Percentiles rank a stretch among this genome's conserved stretches.
These are phyloP conservation scores for Trileptium ribeirensis DNA, from an alignment of 2,888 invertebrate species.

Conservation along the genomic window DNA sequence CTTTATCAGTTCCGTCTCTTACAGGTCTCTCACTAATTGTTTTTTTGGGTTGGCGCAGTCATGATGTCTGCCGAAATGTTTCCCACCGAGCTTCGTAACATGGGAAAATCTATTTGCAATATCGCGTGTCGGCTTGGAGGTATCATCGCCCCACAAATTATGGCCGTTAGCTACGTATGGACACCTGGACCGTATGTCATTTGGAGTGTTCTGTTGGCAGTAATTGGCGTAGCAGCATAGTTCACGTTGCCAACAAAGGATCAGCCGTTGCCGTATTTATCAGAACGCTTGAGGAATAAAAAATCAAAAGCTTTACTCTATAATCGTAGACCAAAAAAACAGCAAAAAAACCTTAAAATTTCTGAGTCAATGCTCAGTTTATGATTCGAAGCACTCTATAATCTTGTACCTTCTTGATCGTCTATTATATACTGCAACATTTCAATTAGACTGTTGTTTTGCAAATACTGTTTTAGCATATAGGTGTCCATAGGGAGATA, in stretches of 20 bases:
- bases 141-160: conserved; percentile 4
- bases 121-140: background rate
- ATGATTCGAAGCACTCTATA: too few species aligned
- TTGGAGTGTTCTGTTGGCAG: background rate
- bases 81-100: conserved; percentile 14
- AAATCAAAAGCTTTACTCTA: too few species aligned
- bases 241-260: conserved; percentile 5
- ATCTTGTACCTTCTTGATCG: too few species aligned
- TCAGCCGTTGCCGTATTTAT: conserved; percentile 11
- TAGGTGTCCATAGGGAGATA: too few species aligned
- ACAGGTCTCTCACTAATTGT: background rate
- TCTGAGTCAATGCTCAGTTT: too few species aligned
- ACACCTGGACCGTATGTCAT: background rate
- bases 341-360: too few species aligned
- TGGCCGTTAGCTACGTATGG: background rate
- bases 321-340: too few species aligned
- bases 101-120: background rate
- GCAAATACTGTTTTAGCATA: too few species aligned
- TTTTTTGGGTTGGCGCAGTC: background rate
- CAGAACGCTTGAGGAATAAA: background rate
- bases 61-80: conserved; percentile 13
- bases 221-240: background rate
- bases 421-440: too few species aligned
- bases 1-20: background rate
- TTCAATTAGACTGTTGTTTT: too few species aligned